Evolutionary conservation across 2,113 vertebrate genomes (phyloP).

Genomic region (Tinamus guttatus): DNA sequence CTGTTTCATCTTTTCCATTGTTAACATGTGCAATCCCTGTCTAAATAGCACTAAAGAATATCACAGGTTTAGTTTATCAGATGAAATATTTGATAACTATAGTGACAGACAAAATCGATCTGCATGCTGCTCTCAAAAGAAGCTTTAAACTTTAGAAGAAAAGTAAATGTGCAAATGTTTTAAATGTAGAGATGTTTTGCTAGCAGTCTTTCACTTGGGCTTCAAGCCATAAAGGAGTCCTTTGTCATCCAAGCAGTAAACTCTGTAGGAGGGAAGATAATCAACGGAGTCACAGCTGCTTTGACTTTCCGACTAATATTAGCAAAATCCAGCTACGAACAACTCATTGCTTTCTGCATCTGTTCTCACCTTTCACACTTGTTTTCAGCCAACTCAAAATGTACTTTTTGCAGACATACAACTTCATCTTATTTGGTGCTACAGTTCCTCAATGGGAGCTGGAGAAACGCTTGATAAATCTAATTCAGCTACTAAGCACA

Average conservation of each 20-base stretch:
- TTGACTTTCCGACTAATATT: neutral
- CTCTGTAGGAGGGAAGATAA: neutral
- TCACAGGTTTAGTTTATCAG: neutral
- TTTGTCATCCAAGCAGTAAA: neutral
- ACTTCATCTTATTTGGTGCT: slow-evolving; percentile 23
- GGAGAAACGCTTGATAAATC: slow-evolving; percentile 16
- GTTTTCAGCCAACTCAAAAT: slow-evolving; percentile 28
- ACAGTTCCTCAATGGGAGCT: neutral
- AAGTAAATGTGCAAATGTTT: neutral
- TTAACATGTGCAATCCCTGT: neutral
- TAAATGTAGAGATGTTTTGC: neutral
- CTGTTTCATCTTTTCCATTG: neutral
- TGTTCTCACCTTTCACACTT: slow-evolving; percentile 22
- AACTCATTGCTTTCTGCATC: neutral
- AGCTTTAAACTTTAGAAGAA: neutral
- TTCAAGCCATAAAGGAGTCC: neutral
- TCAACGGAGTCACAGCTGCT: neutral
- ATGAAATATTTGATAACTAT: neutral
- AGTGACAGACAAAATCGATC: neutral
- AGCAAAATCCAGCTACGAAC: neutral
- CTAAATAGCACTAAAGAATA: neutral
- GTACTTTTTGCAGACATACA: neutral
- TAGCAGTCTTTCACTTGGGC: neutral
- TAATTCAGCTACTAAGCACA: neutral
- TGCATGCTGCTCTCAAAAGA: neutral